Percentiles rank a stretch among this genome's conserved stretches.
These are phyloP conservation scores for Diplazon laetatorius DNA, from an alignment of 2,888 invertebrate genomes.

Conservation along the genomic window DNA sequence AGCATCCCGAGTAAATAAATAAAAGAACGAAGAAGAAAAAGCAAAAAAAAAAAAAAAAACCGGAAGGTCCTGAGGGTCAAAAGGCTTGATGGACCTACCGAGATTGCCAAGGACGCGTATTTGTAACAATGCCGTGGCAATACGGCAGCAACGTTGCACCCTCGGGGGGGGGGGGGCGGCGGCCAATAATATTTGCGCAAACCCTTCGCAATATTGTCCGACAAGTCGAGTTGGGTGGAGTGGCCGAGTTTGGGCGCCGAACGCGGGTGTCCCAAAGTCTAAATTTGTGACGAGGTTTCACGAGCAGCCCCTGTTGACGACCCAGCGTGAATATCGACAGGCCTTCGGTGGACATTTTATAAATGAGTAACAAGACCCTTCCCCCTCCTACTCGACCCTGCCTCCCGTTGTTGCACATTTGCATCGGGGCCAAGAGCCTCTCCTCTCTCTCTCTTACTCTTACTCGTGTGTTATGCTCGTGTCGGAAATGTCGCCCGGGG, in stretches of 20 bases:
- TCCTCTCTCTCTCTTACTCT: too few relatives aligned
- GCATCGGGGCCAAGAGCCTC: not conserved
- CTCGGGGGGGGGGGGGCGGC: constrained; percentile 63
- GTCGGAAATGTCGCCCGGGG: constrained; percentile 43
- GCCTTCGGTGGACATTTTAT: not conserved
- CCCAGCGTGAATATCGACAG: constrained; percentile 41
- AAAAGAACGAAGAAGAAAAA: too few relatives aligned
- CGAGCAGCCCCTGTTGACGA: constrained; percentile 52
- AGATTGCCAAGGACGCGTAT: too few relatives aligned
- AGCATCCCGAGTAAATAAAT: too few relatives aligned
- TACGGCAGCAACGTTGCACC: constrained; percentile 29
- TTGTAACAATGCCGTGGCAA: too few relatives aligned
- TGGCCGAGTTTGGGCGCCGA: constrained; percentile 17
- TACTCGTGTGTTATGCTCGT: too few relatives aligned
- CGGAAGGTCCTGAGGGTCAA: too few relatives aligned
- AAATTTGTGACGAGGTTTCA: constrained; percentile 59
- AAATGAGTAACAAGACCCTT: too few relatives aligned
- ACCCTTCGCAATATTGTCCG: constrained; percentile 64
- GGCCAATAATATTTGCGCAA: constrained; percentile 71
- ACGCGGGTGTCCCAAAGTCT: not conserved
- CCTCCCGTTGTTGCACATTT: not conserved
- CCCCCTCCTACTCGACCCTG: too few relatives aligned
- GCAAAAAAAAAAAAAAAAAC: too few relatives aligned
- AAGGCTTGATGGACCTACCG: too few relatives aligned
- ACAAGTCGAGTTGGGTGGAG: constrained; percentile 53